A percentile compares a stretch with the other conserved stretches of the same genome.
phyloP scores from a whole-genome alignment of 1,140 invertebrate genomes.

The Drosophila athabasca region DNA sequence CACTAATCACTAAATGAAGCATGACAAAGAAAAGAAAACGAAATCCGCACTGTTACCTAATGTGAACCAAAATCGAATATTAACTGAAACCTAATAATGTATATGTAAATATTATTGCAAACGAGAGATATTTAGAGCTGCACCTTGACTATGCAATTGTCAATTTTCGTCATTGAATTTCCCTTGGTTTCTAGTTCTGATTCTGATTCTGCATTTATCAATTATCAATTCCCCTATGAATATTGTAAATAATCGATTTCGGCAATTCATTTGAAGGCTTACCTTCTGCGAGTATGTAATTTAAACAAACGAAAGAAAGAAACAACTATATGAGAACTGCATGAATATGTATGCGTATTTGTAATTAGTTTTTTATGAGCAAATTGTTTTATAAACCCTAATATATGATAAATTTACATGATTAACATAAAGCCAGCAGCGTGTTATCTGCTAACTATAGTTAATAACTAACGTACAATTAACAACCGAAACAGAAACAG shows the following conservation, averaged over 20 bases:
- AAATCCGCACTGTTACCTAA: constrained; percentile 66
- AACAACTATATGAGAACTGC: constrained; percentile 26
- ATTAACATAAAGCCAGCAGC: constrained; percentile 42
- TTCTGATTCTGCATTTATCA: constrained; percentile 11
- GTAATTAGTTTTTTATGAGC: constrained; percentile 79
- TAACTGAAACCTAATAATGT: constrained; percentile 20
- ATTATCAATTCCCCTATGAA: constrained; percentile 27
- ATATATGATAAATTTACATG: constrained; percentile 29
- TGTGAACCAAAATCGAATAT: constrained; percentile 42
- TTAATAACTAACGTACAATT: constrained; percentile 37
- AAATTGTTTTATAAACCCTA: constrained; percentile 69
- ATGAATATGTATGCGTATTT: constrained; percentile 58
- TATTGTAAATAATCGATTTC: constrained; percentile 55
- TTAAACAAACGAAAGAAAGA: constrained; percentile 12
- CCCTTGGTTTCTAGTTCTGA: constrained; percentile 4
- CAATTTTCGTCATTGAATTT: constrained; percentile 36
- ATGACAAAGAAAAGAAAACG: constrained; percentile 20
- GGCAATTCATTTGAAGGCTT: constrained; percentile 53
- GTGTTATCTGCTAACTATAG: constrained; percentile 61
- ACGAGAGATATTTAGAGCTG: constrained; percentile 28
- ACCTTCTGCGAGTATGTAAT: constrained; percentile 14
- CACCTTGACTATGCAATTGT: constrained; percentile 28
- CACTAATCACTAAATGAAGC: constrained; percentile 25
- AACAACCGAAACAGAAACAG: not conserved
- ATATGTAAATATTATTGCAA: constrained; percentile 67